These are phyloP conservation scores for Rhabdophis nuchalis DNA, from an alignment of 2,797 vertebrate species.

Conservation along the genomic window DNA sequence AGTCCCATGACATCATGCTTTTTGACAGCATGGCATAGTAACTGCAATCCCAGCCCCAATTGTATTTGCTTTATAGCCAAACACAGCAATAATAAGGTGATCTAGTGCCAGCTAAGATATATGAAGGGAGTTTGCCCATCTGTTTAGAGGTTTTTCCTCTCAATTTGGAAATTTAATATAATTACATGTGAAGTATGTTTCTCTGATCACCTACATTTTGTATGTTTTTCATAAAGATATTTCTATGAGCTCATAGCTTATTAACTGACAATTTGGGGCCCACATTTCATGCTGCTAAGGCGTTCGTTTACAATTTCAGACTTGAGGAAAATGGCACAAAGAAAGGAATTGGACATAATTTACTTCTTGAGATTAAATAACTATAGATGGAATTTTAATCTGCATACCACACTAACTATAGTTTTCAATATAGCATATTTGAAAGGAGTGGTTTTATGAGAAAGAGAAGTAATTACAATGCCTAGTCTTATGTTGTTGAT, in stretches of 20 bases:
- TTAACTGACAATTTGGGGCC: slow-evolving; percentile 62
- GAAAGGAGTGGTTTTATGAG: slow-evolving; percentile 21
- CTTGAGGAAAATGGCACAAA: slow-evolving; percentile 39
- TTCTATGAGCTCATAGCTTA: slow-evolving; percentile 65
- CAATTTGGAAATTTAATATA: slow-evolving; percentile 80
- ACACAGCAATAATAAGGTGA: slow-evolving; percentile 64
- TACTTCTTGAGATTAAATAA: slow-evolving; percentile 55
- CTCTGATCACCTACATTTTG: slow-evolving; percentile 74
- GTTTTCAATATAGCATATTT: slow-evolving; percentile 19
- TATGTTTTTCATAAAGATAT: slow-evolving; percentile 70
- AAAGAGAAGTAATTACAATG: slow-evolving; percentile 43
- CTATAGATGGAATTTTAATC: slow-evolving; percentile 56
- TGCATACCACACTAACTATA: slow-evolving; percentile 59
- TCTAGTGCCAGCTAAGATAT: slow-evolving; percentile 49
- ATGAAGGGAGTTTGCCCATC: slow-evolving; percentile 69
- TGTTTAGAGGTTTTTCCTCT: slow-evolving; percentile 75
- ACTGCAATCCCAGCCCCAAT: neutral
- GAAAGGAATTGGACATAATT: slow-evolving; percentile 38
- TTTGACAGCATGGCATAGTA: neutral
- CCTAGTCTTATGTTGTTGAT: neutral
- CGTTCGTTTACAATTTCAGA: slow-evolving; percentile 55
- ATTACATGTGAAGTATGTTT: slow-evolving; percentile 71
- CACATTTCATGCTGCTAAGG: slow-evolving; percentile 57
- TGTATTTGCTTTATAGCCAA: slow-evolving; percentile 2
- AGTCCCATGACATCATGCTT: neutral